These are phyloP conservation scores for Melanocharis versteri DNA, from an alignment of 2,113 vertebrate species.

Conservation along the genomic window DNA sequence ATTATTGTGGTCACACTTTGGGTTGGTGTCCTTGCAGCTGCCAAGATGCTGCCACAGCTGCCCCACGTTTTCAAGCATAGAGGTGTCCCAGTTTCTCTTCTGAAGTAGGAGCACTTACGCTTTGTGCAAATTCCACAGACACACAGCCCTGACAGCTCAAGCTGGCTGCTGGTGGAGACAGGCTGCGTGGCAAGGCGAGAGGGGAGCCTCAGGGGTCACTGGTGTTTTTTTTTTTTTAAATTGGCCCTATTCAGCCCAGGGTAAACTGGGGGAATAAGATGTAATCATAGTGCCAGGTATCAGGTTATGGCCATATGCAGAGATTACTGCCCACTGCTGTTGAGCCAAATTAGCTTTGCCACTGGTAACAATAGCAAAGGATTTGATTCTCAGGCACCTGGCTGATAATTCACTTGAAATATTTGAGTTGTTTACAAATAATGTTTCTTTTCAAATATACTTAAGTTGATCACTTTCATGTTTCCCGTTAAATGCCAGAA, in stretches of 20 bases:
- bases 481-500: background rate
- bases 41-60: background rate
- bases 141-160: background rate
- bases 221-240: too few relatives aligned
- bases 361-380: background rate
- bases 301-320: background rate
- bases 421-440: background rate
- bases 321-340: background rate
- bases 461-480: background rate
- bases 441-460: background rate
- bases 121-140: background rate
- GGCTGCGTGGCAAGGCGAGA: accelerated
- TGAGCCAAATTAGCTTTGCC: background rate
- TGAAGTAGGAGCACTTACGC: background rate
- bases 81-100: background rate
- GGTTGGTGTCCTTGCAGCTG: background rate
- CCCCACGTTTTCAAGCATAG: background rate
- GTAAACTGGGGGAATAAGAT: background rate
- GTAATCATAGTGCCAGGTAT: background rate
- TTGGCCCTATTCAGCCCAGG: background rate
- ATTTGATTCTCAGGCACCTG: background rate
- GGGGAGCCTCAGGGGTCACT: background rate
- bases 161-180: background rate
- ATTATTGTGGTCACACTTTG: background rate
- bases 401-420: background rate